These are phyloP conservation scores for Prietella phreatophila DNA, from an alignment of 2,113 vertebrate genomes.

Conservation along the genomic window DNA sequence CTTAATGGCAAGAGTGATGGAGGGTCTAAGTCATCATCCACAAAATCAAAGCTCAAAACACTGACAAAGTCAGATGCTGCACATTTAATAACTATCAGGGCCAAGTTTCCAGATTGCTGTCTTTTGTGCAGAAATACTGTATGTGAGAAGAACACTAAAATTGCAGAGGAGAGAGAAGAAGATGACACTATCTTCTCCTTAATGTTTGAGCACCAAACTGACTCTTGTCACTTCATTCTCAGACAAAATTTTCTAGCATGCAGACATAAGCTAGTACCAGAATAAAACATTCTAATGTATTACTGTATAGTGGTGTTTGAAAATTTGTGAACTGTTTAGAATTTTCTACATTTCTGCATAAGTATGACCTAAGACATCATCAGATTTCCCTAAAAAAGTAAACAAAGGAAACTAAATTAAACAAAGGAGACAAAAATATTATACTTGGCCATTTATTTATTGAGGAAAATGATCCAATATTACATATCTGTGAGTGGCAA, in stretches of 20 bases:
- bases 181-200: not conserved
- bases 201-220: not conserved
- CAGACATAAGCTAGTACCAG: not conserved
- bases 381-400: too few relatives aligned
- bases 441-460: too few relatives aligned
- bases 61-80: not conserved
- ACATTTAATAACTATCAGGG: not conserved
- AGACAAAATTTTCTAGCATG: not conserved
- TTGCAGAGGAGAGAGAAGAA: not conserved
- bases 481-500: too few relatives aligned
- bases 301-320: not conserved
- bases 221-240: not conserved
- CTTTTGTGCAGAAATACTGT: not conserved
- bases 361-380: too few relatives aligned
- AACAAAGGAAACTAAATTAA: too few relatives aligned
- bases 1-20: not conserved
- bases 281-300: not conserved
- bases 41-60: not conserved
- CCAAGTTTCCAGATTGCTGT: not conserved
- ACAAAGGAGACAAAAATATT: too few relatives aligned
- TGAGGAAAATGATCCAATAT: too few relatives aligned
- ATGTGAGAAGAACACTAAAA: not conserved
- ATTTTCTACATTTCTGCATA: too few relatives aligned
- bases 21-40: not conserved
- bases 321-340: too few relatives aligned